Evolutionary conservation across 2,113 vertebrate species (phyloP).

Genomic region (Tonatia bakeri): DNA sequence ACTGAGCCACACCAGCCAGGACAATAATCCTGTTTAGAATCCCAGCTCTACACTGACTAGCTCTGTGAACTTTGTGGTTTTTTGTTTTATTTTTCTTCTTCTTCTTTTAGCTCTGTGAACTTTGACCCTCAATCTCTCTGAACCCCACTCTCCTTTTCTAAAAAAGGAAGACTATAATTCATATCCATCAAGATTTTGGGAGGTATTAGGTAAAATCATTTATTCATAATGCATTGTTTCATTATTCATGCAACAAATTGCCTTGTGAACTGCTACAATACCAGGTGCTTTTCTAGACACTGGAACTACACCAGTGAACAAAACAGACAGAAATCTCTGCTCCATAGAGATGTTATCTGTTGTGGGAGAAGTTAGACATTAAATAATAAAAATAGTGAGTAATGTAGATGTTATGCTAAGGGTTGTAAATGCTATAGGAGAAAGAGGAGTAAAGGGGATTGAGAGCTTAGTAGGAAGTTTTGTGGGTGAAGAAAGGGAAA

Average conservation of each 20-base stretch:
- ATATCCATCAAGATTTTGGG: neutral
- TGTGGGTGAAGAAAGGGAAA: neutral
- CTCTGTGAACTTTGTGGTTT: neutral
- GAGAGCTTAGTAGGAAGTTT: neutral
- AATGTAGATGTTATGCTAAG: neutral
- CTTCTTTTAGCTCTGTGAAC: neutral
- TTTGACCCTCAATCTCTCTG: neutral
- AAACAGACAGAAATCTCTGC: neutral
- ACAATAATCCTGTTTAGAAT: neutral
- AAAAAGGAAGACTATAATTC: neutral
- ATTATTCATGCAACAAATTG: neutral
- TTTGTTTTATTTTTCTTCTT: too few species aligned
- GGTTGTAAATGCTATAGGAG: neutral
- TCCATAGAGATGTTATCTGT: neutral
- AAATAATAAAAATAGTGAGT: neutral
- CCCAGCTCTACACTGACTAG: neutral
- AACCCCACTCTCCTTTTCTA: neutral
- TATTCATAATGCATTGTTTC: neutral
- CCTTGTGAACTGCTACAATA: neutral
- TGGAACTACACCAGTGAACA: neutral
- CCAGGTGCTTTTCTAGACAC: neutral
- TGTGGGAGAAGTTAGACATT: neutral
- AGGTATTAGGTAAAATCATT: neutral
- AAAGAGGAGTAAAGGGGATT: neutral
- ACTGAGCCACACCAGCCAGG: too few species aligned